Percentiles rank a stretch among this genome's conserved stretches.
These are phyloP conservation scores for Bothrops jararaca DNA, from an alignment of 2,113 vertebrate species.

Conservation along the genomic window DNA sequence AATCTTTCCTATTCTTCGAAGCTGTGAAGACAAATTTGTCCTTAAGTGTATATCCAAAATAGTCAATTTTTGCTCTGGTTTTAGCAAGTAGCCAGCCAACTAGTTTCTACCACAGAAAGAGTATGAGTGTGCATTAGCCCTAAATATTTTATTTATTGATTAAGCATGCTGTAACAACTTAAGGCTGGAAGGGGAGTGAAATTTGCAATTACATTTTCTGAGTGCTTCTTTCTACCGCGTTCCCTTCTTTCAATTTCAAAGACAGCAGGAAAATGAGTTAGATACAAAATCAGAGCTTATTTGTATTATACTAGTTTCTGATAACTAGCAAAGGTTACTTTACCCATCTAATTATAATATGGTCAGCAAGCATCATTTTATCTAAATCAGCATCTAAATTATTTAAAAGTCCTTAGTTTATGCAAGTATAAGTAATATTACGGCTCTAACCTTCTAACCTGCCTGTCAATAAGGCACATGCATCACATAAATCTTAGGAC, in stretches of 20 bases:
- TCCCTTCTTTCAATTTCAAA: conserved; percentile 40
- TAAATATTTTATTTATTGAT: conserved; percentile 38
- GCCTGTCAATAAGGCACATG: conserved; percentile 46
- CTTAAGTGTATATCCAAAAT: conserved; percentile 21
- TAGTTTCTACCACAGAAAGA: conserved; percentile 34
- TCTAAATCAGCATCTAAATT: conserved; percentile 56
- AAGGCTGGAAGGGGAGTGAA: conserved; percentile 33
- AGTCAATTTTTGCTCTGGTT: background rate
- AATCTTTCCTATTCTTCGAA: conserved; percentile 5
- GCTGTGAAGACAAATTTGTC: conserved; percentile 41
- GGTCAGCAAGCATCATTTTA: conserved; percentile 53
- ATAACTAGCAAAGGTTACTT: conserved; percentile 58
- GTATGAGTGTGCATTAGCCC: conserved; percentile 8
- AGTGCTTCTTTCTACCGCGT: background rate
- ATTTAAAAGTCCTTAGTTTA: conserved; percentile 59
- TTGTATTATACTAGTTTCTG: conserved; percentile 56
- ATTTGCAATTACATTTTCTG: conserved; percentile 17
- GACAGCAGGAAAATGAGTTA: conserved; percentile 41
- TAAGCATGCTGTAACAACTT: background rate
- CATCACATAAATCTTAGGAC: conserved; percentile 43
- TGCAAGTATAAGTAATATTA: conserved; percentile 59
- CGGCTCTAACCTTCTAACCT: conserved; percentile 55
- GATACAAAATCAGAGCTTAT: conserved; percentile 45
- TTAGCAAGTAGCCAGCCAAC: conserved; percentile 40
- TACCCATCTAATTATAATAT: conserved; percentile 61